Conservation (phyloP, 2,888 invertebrate species). For the Trichogramma dendrolimi region DNA sequence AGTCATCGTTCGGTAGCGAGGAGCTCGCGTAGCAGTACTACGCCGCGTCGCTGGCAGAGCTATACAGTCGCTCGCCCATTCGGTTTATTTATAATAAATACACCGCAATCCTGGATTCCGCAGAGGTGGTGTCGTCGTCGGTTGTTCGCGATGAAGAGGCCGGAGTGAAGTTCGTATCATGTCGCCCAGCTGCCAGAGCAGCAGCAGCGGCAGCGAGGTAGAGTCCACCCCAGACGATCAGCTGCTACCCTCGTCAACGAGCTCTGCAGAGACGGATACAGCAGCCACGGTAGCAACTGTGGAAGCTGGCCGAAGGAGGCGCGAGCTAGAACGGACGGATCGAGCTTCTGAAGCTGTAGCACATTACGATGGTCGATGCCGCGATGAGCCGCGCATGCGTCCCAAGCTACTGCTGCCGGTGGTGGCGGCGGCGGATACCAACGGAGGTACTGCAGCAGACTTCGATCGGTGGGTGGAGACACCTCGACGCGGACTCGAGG, state of each 20-base stretch:
- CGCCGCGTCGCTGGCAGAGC: not conserved
- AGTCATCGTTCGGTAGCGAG: conserved; percentile 51
- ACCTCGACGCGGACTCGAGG: conserved; percentile 35
- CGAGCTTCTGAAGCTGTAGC: conserved; percentile 20
- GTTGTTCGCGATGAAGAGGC: conserved; percentile 48
- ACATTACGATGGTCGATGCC: conserved; percentile 36
- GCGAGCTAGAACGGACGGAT: too few species aligned
- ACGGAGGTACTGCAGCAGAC: conserved; percentile 21
- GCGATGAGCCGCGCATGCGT: conserved; percentile 40
- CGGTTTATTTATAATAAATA: too few species aligned
- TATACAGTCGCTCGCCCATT: too few species aligned
- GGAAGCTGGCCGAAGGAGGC: not conserved
- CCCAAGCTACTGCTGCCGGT: conserved; percentile 31
- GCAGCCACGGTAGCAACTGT: not conserved
- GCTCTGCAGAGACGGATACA: conserved; percentile 6
- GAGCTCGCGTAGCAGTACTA: conserved; percentile 39
- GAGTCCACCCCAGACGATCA: not conserved
- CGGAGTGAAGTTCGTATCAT: conserved; percentile 35
- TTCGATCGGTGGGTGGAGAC: conserved; percentile 35
- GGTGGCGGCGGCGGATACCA: conserved; percentile 22
- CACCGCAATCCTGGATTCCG: too few species aligned
- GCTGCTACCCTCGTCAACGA: conserved; percentile 21
- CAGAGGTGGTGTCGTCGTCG: conserved; percentile 38
- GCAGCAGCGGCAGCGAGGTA: not conserved
- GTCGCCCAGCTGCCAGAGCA: conserved; percentile 31